Base-by-base conservation (phyloP, 1,140 invertebrate genomes). In the Scaptomyza graminum region DNA sequence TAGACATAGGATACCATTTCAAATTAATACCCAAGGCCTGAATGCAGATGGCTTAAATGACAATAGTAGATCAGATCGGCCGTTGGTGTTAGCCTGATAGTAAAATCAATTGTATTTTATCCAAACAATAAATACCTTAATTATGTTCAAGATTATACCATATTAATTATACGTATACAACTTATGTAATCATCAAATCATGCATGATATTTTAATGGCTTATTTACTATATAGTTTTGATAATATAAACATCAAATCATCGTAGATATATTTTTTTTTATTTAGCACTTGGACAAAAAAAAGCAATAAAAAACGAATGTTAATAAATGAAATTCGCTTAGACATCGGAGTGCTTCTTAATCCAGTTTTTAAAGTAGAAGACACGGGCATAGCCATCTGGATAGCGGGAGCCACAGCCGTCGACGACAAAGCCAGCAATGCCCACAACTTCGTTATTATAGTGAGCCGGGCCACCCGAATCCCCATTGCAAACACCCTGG, bases 371-470 rank as follows among this genome's bases (percentile, higher is more conserved):
- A 60, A 92, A 92, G 22, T 75, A 75, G 9, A 72, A 80, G 5
- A 94, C 91, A 70, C 92, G 91, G 0, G 93, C 93, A 67, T 93
- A 94, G n/a, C 94, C 94, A 61, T 94, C 94, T 0, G 25, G 52
- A n/a, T 9, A 56, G 9, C 9, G 1, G 46, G 61, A 46, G 12
- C 61, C 68, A 28, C 79, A 83, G 18, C 66, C 70, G 18, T 7
- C 34, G 5, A 65, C 25, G 1, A 76, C 52, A 43, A 72, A 80
- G 49, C 77, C 54, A 43, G 74, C 61, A 44, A 89, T 68, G 13
- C 79, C 79, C 3, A 83, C 66, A 5, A 83, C 9, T 22, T 83
- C 51, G 2, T 70, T 64, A 8, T 80, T 54, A 15, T 52, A 67
- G 13, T 61, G 74, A 4, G 79, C 79, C 25, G 79, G 79, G n/a